Percentiles rank a stretch among this genome's conserved stretches.
Evolutionary conservation across 1,140 invertebrate species (phyloP).

Genomic region (Heliconius hewitsoni): DNA sequence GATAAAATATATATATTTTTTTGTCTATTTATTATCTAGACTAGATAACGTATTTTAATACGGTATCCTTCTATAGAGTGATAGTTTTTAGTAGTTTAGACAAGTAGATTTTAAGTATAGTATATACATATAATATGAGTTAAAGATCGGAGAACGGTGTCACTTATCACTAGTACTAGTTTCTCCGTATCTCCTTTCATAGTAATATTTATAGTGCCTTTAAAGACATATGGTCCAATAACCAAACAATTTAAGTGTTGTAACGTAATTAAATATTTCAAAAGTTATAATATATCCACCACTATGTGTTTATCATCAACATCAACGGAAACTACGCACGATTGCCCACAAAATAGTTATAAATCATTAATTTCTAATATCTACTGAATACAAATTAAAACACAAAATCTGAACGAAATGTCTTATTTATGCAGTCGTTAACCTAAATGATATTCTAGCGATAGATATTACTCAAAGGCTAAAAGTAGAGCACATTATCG

Average conservation of each 20-base stretch:
- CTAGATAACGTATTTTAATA: too few species aligned
- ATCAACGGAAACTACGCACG: not conserved
- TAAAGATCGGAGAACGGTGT: too few species aligned
- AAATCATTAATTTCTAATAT: constrained; percentile 4
- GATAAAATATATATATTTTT: too few species aligned
- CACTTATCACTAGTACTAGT: too few species aligned
- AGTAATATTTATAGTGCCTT: too few species aligned
- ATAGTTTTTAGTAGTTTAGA: too few species aligned
- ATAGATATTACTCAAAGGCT: not conserved
- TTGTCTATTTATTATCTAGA: too few species aligned
- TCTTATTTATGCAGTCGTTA: not conserved
- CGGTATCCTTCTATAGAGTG: too few species aligned
- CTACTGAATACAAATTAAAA: not conserved
- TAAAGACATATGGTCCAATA: too few species aligned
- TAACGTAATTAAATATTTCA: not conserved
- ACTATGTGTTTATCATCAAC: not conserved
- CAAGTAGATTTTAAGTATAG: too few species aligned
- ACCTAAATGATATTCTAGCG: not conserved
- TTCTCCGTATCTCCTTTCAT: not conserved
- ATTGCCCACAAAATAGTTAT: not conserved
- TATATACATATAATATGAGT: too few species aligned
- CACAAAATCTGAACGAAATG: not conserved
- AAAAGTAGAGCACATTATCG: not conserved
- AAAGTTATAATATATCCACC: not conserved
- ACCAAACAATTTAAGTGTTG: not conserved